A percentile compares a stretch with the other conserved stretches of the same genome.
Conservation (phyloP, 2,888 invertebrate species). For the Cremastinae sp. region DNA sequence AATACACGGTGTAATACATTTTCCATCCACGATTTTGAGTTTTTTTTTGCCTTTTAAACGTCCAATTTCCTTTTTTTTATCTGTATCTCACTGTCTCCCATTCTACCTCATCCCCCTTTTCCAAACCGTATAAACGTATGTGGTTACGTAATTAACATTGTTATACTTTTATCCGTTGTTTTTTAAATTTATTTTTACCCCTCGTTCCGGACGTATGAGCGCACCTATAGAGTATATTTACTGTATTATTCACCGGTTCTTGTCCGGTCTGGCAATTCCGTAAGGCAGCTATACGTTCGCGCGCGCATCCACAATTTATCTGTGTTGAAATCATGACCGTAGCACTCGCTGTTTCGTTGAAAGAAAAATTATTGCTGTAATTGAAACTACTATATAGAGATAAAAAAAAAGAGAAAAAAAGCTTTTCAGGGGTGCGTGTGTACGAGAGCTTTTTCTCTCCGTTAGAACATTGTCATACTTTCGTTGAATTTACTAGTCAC, state of each 20-base stretch:
- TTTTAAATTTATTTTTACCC: slow-evolving; percentile 28
- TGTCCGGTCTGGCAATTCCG: slow-evolving; percentile 30
- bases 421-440: slow-evolving; percentile 1
- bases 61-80: not conserved
- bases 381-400: slow-evolving; percentile 50
- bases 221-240: slow-evolving; percentile 33
- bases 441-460: slow-evolving; percentile 3
- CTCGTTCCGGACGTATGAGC: not conserved
- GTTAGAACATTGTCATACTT: slow-evolving; percentile 25
- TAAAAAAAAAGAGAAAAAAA: slow-evolving; percentile 16
- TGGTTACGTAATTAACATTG: slow-evolving; percentile 52
- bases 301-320: slow-evolving; percentile 48
- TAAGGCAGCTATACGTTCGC: slow-evolving; percentile 19
- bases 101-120: not conserved
- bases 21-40: slow-evolving; percentile 3
- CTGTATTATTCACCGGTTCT: slow-evolving; percentile 45
- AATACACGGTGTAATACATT: slow-evolving; percentile 24
- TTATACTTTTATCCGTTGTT: slow-evolving; percentile 27
- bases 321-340: slow-evolving; percentile 34
- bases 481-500: slow-evolving; percentile 8
- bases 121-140: slow-evolving; percentile 20
- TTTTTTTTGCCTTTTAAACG: not conserved
- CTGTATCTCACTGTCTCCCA: not conserved
- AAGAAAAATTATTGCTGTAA: slow-evolving; percentile 60
- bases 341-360: slow-evolving; percentile 34